These are phyloP conservation scores for Calidris pugnax DNA, from an alignment of 2,113 vertebrate species.

Conservation along the genomic window DNA sequence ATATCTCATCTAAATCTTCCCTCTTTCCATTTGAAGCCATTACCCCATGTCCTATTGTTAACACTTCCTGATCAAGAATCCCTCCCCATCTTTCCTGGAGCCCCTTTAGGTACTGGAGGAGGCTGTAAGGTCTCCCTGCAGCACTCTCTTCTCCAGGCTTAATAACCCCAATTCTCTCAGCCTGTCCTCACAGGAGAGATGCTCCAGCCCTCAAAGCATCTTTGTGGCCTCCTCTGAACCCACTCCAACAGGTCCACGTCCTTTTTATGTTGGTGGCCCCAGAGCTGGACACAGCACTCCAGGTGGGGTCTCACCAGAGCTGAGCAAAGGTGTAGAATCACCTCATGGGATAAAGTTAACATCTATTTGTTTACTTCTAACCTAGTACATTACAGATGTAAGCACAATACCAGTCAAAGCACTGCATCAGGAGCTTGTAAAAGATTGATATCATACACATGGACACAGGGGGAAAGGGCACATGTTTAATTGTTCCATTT, in stretches of 20 bases:
- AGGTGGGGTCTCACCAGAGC: neutral
- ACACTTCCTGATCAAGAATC: neutral
- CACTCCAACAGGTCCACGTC: neutral
- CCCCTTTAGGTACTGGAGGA: neutral
- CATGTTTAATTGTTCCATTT: neutral
- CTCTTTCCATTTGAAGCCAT: neutral
- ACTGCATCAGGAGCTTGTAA: neutral
- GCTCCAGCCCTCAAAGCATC: neutral
- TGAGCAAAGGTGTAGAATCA: neutral
- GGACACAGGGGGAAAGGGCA: neutral
- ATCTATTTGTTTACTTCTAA: neutral
- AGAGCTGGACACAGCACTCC: neutral
- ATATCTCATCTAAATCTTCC: neutral
- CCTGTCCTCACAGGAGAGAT: neutral
- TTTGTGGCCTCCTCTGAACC: neutral
- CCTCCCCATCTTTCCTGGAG: neutral
- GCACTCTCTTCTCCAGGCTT: neutral
- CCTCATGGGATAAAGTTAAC: neutral
- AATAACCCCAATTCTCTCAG: neutral
- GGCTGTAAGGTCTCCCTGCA: neutral
- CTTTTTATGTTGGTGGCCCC: neutral
- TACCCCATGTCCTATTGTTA: neutral
- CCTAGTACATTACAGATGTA: accelerated
- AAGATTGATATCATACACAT: neutral
- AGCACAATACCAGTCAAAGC: neutral